Conservation (phyloP, 2,888 invertebrate species). For the Azorinus chamasolen region DNA sequence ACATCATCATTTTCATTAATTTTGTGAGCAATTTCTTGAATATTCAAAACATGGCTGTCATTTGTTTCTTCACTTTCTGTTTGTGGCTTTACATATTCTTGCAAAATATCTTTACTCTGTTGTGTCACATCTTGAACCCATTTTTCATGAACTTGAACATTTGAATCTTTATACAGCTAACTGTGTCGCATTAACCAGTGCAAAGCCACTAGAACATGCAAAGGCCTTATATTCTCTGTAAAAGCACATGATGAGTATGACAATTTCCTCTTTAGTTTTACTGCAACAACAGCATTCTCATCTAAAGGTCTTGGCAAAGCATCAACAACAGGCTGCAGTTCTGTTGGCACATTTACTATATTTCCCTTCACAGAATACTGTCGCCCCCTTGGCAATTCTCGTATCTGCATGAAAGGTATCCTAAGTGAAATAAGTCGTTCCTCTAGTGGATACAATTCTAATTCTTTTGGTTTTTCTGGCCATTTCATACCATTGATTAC, state of each 20-base stretch:
- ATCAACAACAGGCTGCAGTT: slow-evolving; percentile 47
- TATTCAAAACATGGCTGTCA: too few species aligned
- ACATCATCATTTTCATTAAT: too few species aligned
- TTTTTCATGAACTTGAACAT: slow-evolving; percentile 32
- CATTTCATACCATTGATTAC: slow-evolving; percentile 48
- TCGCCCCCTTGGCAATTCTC: slow-evolving; percentile 25
- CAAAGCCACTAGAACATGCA: slow-evolving; percentile 29
- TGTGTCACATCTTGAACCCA: slow-evolving; percentile 23
- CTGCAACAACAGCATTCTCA: slow-evolving; percentile 52
- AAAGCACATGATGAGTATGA: slow-evolving; percentile 30
- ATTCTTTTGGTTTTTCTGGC: slow-evolving; percentile 49
- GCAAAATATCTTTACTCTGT: background rate
- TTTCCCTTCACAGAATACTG: slow-evolving; percentile 60
- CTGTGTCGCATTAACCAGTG: too few species aligned
- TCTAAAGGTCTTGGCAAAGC: slow-evolving; percentile 8
- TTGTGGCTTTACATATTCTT: background rate
- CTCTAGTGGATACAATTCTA: slow-evolving; percentile 52
- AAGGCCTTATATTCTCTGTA: slow-evolving; percentile 45
- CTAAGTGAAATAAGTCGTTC: slow-evolving; percentile 55
- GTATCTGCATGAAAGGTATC: slow-evolving; percentile 36
- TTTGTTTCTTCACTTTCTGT: background rate
- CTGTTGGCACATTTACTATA: slow-evolving; percentile 61
- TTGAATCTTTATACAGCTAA: slow-evolving; percentile 37
- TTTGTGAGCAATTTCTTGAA: too few species aligned
- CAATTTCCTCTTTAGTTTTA: slow-evolving; percentile 56